A percentile compares a stretch with the other conserved stretches of the same genome.
Conservation (phyloP, 2,888 invertebrate species). For the Calliopum simillimum region DNA sequence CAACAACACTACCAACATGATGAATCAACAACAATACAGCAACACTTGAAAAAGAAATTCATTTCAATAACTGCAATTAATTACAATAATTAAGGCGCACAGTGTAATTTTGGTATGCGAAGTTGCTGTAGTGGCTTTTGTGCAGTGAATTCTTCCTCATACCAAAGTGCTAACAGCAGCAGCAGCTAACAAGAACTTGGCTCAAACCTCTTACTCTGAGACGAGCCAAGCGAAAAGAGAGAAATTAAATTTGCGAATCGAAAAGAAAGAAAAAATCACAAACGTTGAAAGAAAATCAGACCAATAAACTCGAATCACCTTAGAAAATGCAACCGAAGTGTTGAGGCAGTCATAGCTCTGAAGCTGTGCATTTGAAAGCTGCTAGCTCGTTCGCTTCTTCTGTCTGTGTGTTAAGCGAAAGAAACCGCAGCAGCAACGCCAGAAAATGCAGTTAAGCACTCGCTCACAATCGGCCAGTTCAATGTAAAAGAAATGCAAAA, state of each 20-base stretch:
- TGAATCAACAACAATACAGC: too few relatives aligned
- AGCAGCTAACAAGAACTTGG: conserved; percentile 26
- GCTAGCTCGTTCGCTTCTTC: not conserved
- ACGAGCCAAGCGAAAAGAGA: conserved; percentile 13
- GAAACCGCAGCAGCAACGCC: not conserved
- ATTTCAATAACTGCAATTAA: not conserved
- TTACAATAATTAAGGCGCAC: not conserved
- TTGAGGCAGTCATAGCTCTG: conserved; percentile 24
- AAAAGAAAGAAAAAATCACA: conserved; percentile 19
- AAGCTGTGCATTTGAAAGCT: conserved; percentile 25
- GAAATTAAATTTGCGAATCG: conserved; percentile 8
- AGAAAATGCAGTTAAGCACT: conserved; percentile 23
- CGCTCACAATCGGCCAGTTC: not conserved
- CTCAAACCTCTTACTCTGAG: not conserved
- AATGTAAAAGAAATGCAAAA: conserved; percentile 17
- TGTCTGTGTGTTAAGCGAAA: not conserved
- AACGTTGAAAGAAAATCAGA: conserved; percentile 53
- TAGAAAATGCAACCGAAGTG: conserved; percentile 56
- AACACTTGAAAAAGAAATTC: not conserved
- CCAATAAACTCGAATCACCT: conserved; percentile 64
- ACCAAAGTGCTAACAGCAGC: conserved; percentile 45
- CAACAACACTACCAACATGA: too few relatives aligned
- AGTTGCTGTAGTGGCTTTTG: conserved; percentile 1
- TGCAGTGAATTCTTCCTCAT: conserved; percentile 46
- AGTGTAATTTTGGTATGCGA: not conserved